Conservation (phyloP, 2,888 invertebrate genomes). For the Malacosoma neustria region DNA sequence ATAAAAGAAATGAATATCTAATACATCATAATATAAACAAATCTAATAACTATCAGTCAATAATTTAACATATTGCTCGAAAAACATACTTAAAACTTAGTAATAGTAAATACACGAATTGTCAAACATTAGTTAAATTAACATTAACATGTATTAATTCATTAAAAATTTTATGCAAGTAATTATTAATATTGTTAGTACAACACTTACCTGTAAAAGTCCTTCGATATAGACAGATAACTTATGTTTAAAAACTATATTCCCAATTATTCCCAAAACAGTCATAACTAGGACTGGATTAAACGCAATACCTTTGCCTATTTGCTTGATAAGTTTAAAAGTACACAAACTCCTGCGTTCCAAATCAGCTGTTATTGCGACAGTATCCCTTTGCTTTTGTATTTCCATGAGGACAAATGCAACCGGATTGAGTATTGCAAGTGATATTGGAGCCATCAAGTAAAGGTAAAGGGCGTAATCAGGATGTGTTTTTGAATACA, state of each 20-base stretch:
- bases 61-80: too few species aligned
- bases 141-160: too few species aligned
- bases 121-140: too few species aligned
- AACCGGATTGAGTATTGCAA: constrained; percentile 93
- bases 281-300: constrained; percentile 97
- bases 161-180: too few species aligned
- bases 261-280: constrained; percentile 89
- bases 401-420: constrained; percentile 94
- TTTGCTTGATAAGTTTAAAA: constrained; percentile 55
- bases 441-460: constrained; percentile 94
- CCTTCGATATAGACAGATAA: constrained; percentile 84
- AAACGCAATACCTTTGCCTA: constrained; percentile 81
- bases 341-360: constrained; percentile 34
- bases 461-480: constrained; percentile 94
- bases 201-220: constrained; percentile 79
- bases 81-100: too few species aligned
- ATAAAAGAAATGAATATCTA: too few species aligned
- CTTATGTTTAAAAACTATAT: constrained; percentile 85
- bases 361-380: constrained; percentile 19
- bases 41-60: too few species aligned
- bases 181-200: not conserved
- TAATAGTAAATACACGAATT: too few species aligned
- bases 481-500: constrained; percentile 90
- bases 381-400: constrained; percentile 67
- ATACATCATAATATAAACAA: too few species aligned